phyloP scores from a whole-genome alignment of 2,113 vertebrate species.

The Patagioenas fasciata region DNA sequence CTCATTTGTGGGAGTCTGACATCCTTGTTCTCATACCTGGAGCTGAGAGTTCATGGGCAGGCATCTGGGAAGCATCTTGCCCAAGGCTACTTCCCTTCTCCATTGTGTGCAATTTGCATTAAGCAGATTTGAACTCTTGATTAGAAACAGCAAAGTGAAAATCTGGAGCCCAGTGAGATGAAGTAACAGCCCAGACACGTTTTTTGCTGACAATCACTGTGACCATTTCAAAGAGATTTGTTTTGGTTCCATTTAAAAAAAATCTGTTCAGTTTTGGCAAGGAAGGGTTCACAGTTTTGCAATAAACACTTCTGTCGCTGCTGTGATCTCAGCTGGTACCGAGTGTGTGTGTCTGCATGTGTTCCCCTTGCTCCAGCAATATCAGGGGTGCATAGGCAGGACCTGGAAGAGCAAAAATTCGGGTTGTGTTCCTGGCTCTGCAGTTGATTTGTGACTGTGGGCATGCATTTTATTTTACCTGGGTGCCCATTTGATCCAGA shows the following conservation, averaged over 20 bases:
- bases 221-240: neutral
- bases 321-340: neutral
- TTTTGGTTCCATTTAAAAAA: neutral
- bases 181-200: neutral
- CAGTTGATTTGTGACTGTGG: neutral
- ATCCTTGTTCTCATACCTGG: neutral
- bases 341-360: neutral
- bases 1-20: neutral
- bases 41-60: neutral
- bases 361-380: neutral
- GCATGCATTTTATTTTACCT: neutral
- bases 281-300: neutral
- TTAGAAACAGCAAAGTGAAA: neutral
- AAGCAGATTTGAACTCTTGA: neutral
- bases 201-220: neutral
- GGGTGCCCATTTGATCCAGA: neutral
- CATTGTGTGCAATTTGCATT: neutral
- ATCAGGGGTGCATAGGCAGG: neutral
- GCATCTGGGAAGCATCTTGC: neutral
- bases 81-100: neutral
- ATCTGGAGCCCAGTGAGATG: neutral
- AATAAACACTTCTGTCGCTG: fast-evolving
- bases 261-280: neutral
- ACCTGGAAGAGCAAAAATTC: neutral
- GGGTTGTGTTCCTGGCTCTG: neutral